These are phyloP conservation scores for Lethenteron reissneri DNA, from an alignment of 2,113 vertebrate genomes.

Conservation along the genomic window DNA sequence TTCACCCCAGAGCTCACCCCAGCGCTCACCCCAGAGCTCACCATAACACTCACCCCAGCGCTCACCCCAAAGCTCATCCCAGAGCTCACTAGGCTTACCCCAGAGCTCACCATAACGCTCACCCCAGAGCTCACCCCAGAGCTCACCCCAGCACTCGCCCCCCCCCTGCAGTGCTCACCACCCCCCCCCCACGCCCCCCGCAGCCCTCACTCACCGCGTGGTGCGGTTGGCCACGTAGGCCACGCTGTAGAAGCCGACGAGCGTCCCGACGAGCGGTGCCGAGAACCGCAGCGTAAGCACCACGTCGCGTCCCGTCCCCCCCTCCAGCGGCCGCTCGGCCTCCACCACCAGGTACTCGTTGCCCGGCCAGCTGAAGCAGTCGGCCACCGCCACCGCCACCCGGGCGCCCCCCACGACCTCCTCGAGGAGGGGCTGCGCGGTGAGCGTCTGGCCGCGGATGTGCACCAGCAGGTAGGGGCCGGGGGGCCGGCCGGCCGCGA, in stretches of 20 bases:
- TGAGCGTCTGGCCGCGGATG: constrained; percentile 48
- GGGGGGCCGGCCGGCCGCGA: constrained; percentile 14
- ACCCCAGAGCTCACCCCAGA: too few relatives aligned
- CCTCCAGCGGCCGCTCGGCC: constrained; percentile 19
- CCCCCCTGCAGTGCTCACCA: too few relatives aligned
- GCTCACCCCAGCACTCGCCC: too few relatives aligned
- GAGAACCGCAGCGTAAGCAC: constrained; percentile 51
- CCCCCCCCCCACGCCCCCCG: too few relatives aligned
- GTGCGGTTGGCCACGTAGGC: constrained; percentile 28
- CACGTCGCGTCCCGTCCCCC: constrained; percentile 17
- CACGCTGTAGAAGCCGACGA: constrained; percentile 82
- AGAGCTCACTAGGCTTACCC: too few relatives aligned
- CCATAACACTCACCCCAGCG: too few relatives aligned
- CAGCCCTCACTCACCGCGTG: too few relatives aligned
- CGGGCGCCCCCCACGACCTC: constrained; percentile 4
- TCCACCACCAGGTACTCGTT: constrained; percentile 66
- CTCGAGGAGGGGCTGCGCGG: constrained; percentile 25
- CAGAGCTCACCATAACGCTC: too few relatives aligned
- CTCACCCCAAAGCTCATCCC: too few relatives aligned
- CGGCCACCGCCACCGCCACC: constrained; percentile 19
- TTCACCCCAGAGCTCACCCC: too few relatives aligned
- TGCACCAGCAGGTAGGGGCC: constrained; percentile 60
- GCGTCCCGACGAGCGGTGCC: constrained; percentile 57
- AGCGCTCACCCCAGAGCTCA: too few relatives aligned
- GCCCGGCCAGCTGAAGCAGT: constrained; percentile 42